phyloP scores from a whole-genome alignment of 2,888 invertebrate species.

The Megastigmus dorsalis region DNA sequence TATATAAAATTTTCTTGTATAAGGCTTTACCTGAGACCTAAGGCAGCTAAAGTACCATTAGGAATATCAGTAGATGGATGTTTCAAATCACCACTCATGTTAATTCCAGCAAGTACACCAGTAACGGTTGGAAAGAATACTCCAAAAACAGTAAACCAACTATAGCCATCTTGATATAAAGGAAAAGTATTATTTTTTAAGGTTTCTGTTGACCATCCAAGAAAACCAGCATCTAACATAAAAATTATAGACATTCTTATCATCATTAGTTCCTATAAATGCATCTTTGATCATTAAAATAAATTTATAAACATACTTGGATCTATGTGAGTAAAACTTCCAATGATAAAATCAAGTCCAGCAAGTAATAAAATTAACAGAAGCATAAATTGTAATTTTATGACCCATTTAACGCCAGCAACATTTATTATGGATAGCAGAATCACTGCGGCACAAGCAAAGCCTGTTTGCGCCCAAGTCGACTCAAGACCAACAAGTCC shows the following conservation, averaged over 20 bases:
- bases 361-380: slow-evolving; percentile 90
- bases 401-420: slow-evolving; percentile 98
- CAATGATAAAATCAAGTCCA: slow-evolving; percentile 94
- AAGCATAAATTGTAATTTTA: slow-evolving; percentile 93
- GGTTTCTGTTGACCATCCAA: slow-evolving; percentile 89
- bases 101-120: slow-evolving; percentile 96
- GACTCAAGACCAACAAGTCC: slow-evolving; percentile 84
- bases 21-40: slow-evolving; percentile 87
- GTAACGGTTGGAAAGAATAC: slow-evolving; percentile 98
- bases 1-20: no score
- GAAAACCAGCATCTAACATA: slow-evolving; percentile 83
- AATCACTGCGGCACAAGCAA: slow-evolving; percentile 91
- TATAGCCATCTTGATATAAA: slow-evolving; percentile 85
- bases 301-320: slow-evolving; percentile 77
- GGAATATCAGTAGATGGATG: slow-evolving; percentile 95
- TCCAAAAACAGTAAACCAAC: slow-evolving; percentile 97
- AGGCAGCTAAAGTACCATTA: slow-evolving; percentile 93
- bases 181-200: slow-evolving; percentile 89
- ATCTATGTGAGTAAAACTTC: slow-evolving; percentile 88
- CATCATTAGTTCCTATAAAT: not conserved
- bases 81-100: slow-evolving; percentile 97
- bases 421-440: slow-evolving; percentile 93
- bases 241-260: slow-evolving; percentile 8
- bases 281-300: not conserved
- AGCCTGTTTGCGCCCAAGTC: slow-evolving; percentile 88